Evolutionary conservation across 2,113 vertebrate species (phyloP).

Genomic region (Sapajus apella): DNA sequence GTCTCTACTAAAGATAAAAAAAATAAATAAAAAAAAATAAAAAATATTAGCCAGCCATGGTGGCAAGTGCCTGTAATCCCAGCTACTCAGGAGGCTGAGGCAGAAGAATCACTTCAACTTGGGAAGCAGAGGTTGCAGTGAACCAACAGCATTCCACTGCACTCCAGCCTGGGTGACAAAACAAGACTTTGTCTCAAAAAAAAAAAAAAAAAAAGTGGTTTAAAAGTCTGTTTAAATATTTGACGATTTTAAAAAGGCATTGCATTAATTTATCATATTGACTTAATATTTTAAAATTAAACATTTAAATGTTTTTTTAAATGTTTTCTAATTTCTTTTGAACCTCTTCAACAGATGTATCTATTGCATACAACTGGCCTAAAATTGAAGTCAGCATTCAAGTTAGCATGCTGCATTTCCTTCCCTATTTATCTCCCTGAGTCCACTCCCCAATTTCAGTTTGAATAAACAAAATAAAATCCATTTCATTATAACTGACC

Average conservation of each 20-base stretch:
- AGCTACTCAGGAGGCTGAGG: too few relatives aligned
- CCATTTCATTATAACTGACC: conserved; percentile 57
- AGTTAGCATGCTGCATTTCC: background rate
- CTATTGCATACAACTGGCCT: background rate
- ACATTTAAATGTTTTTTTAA: background rate
- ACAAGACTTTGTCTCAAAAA: too few relatives aligned
- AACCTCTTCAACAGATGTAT: background rate
- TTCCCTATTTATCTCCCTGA: background rate
- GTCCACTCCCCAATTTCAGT: background rate
- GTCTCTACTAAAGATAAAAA: too few relatives aligned
- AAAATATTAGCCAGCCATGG: too few relatives aligned
- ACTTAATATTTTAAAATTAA: background rate
- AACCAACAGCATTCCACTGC: too few relatives aligned
- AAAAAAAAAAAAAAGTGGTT: background rate
- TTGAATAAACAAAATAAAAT: conserved; percentile 63
- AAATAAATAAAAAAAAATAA: too few relatives aligned
- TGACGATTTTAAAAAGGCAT: background rate
- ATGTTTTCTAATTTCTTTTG: background rate
- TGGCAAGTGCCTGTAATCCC: too few relatives aligned
- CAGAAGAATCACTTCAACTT: too few relatives aligned
- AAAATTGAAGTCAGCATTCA: conserved; percentile 4
- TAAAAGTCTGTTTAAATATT: background rate
- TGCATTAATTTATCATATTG: background rate
- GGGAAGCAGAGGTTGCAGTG: too few relatives aligned
- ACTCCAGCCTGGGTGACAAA: too few relatives aligned